A percentile compares a stretch with the other conserved stretches of the same genome.
Conservation (phyloP, 2,888 invertebrate genomes). For the Epirrita christyi region DNA sequence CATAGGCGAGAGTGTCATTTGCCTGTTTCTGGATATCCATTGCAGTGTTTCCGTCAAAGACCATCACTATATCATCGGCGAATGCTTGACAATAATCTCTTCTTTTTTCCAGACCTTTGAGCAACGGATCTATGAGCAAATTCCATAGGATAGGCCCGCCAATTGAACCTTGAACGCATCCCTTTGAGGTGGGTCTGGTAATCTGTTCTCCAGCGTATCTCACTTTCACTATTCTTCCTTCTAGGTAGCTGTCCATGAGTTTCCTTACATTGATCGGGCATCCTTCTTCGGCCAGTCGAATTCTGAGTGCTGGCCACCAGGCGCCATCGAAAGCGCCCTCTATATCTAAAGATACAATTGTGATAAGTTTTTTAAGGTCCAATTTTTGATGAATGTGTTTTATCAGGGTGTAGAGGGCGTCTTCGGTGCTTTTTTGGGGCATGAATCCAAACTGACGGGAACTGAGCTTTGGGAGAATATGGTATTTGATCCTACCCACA, state of each 20-base stretch:
- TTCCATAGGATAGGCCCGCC: neutral
- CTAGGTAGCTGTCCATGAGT: neutral
- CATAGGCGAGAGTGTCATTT: constrained; percentile 4
- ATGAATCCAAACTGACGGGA: too few relatives aligned
- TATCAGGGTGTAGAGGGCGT: too few relatives aligned
- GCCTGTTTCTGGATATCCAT: neutral
- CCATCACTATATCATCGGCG: too few relatives aligned
- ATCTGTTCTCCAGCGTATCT: neutral
- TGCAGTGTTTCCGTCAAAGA: neutral
- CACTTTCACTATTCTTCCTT: neutral
- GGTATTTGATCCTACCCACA: too few relatives aligned
- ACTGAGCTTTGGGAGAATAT: too few relatives aligned
- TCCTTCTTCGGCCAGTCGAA: neutral
- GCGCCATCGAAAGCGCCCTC: too few relatives aligned
- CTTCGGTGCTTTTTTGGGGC: too few relatives aligned
- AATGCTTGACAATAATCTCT: neutral
- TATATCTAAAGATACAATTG: neutral
- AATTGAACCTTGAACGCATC: neutral
- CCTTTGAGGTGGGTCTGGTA: neutral
- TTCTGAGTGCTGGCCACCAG: too few relatives aligned
- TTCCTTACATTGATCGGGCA: neutral
- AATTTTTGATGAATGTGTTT: too few relatives aligned
- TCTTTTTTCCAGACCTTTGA: neutral
- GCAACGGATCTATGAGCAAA: neutral
- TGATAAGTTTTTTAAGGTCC: too few relatives aligned